Base-by-base conservation (phyloP, 2,113 vertebrate species). In the Macrotus californicus region DNA sequence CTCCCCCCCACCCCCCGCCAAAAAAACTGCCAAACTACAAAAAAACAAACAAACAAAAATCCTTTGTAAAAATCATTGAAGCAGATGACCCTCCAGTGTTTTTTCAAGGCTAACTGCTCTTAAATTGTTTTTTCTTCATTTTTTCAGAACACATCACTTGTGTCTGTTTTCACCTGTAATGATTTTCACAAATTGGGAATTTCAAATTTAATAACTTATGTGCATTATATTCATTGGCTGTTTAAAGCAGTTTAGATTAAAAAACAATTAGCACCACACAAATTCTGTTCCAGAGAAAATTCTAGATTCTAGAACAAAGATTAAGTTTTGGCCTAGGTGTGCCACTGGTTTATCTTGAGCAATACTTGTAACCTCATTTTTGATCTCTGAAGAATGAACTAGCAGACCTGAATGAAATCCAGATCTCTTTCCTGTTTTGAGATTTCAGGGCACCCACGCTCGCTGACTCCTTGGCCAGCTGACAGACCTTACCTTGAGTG, bases 251-350 rank as follows among this genome's bases (percentile, higher is more conserved):
- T 18, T 73, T 46, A 86, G 8, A 24, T 72, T 4, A 12, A 12
- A 61, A 48, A 72, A 80, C 69, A 67, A 84, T 79, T 6, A 69
- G 13, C 41, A 83, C 34, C 12, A n/a, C 12, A 76, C 19, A 46
- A 59, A 59, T 91, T 92, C n/a, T 80, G 14, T 69, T 81, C n/a
- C 85, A 67, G 36, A 97, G 72, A 64, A 91, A 46, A 93, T 76
- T 96, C 72, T 94, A 95, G 56, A 95, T 67, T 81, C 7, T 11
- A 81, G 79, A 77, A 39, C 31, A 56, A 91, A 56, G 21, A 73
- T 69, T 7, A 86, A 29, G 21, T 50, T 83, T 92, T 77, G 86
- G 29, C 39, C 67, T 48, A 92, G 16, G 56, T 48, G 22, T 96
- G 54, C 34, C 54, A 54, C 5, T 59, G 4, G 89, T 95, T 87